phyloP scores from a whole-genome alignment of 2,797 vertebrate genomes.

The Esox lucius region DNA sequence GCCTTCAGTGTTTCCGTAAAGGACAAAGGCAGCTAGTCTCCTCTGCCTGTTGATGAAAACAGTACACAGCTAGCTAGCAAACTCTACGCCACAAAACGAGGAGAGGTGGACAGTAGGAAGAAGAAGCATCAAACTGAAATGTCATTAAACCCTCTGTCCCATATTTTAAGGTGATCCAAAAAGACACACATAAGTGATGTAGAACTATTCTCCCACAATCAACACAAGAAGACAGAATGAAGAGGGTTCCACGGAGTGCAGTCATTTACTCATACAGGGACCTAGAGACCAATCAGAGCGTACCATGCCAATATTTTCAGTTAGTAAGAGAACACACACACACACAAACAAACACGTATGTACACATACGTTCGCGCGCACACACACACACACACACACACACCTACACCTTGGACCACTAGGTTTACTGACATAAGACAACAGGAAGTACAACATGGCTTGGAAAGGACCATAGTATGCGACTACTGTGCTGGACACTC shows the following conservation, averaged over 20 bases:
- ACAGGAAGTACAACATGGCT: constrained; percentile 88
- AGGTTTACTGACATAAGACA: constrained; percentile 90
- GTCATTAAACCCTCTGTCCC: constrained; percentile 75
- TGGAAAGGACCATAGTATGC: constrained; percentile 83
- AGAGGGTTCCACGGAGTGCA: constrained; percentile 86
- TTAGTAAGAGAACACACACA: constrained; percentile 81
- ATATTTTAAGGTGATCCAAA: constrained; percentile 72
- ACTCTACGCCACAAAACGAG: constrained; percentile 75
- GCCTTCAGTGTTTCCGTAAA: constrained; percentile 73
- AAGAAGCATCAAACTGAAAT: constrained; percentile 78
- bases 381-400: constrained; percentile 27
- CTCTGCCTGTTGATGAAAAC: neutral
- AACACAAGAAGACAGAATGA: constrained; percentile 65
- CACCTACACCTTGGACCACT: constrained; percentile 91
- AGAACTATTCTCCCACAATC: constrained; percentile 76
- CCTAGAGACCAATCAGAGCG: constrained; percentile 75
- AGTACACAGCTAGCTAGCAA: constrained; percentile 74
- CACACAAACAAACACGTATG: constrained; percentile 37
- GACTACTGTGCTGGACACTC: constrained; percentile 91
- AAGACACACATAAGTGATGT: constrained; percentile 54
- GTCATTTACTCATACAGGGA: constrained; percentile 76
- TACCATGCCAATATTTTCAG: constrained; percentile 95
- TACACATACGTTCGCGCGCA: constrained; percentile 60
- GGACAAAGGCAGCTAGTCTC: constrained; percentile 73
- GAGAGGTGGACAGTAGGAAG: constrained; percentile 54